phyloP scores from a whole-genome alignment of 1,140 invertebrate genomes.

The silkworm (Bombyx mori) region ASM3026992v2 NC_085116.1:14421001-14421500 shows the following conservation, averaged over 20 bases:
- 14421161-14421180: constrained; percentile 97
- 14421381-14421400: constrained; percentile 53
- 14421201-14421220: constrained; percentile 80
- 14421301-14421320: constrained; percentile 76
- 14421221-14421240: constrained; percentile 72
- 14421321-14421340: constrained; percentile 84
- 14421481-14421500: constrained; percentile 1
- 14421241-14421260: constrained; percentile 75
- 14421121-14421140: constrained; percentile 88
- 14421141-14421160: constrained; percentile 85
- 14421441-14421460: not conserved
- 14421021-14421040: constrained; percentile 9
- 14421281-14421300: constrained; percentile 76
- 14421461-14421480: constrained; percentile 2
- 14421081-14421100: constrained; percentile 79
- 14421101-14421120: constrained; percentile 89
- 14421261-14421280: constrained; percentile 76
- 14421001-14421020: too few species aligned
- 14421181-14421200: constrained; percentile 93
- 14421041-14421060: constrained; percentile 58
- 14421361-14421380: constrained; percentile 96
- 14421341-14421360: constrained; percentile 88
- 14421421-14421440: not conserved
- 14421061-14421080: constrained; percentile 58
- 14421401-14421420: constrained; percentile 17